phyloP scores from a whole-genome alignment of 2,797 vertebrate species.

The Esox lucius region DNA sequence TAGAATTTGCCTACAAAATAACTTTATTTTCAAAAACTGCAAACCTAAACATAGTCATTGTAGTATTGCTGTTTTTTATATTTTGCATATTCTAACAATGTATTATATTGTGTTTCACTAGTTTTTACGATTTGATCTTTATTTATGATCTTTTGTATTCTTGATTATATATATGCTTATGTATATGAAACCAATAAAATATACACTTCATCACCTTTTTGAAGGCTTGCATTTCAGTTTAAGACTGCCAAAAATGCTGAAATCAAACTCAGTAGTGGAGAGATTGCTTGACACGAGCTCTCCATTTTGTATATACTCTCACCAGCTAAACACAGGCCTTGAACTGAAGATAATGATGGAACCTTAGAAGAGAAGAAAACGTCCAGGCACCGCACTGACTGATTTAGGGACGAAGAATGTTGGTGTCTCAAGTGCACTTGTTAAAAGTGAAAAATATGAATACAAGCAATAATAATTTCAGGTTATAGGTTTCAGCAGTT shows the following conservation, averaged over 20 bases:
- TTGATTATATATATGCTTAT: no score
- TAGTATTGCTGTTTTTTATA: no score
- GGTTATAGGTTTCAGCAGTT: constrained; percentile 37
- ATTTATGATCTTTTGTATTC: no score
- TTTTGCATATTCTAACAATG: no score
- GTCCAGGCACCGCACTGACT: background rate
- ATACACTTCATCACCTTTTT: background rate
- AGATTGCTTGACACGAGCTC: constrained; percentile 35
- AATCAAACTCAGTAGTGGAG: constrained; percentile 47
- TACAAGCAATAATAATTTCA: constrained; percentile 37
- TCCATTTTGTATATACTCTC: constrained; percentile 47
- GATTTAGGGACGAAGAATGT: background rate
- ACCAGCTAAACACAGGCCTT: constrained; percentile 48
- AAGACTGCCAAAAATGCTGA: constrained; percentile 25
- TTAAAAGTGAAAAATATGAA: constrained; percentile 18
- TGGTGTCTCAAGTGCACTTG: background rate
- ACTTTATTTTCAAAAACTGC: no score
- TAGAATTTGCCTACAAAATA: no score
- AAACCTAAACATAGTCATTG: no score
- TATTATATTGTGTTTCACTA: no score
- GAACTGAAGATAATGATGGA: constrained; percentile 36
- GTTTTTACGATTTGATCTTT: no score
- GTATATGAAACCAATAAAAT: no score
- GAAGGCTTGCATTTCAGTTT: constrained; percentile 31
- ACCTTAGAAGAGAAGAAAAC: constrained; percentile 55